phyloP scores from a whole-genome alignment of 2,888 invertebrate genomes.

The Lypha dubia region DNA sequence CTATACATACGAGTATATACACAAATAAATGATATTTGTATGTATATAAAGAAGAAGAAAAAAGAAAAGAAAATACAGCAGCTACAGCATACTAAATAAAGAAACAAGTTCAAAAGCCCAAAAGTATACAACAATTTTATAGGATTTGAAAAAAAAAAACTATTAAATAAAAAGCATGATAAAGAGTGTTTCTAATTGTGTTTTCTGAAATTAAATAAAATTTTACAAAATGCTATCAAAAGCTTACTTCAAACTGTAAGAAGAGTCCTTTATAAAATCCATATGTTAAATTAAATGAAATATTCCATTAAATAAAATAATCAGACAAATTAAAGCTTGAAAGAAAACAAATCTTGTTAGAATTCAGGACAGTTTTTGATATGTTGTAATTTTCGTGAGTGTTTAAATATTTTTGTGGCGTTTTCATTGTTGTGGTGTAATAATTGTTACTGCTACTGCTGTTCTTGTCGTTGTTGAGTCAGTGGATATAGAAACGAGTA shows the following conservation, averaged over 20 bases:
- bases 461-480: neutral
- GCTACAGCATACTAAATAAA: conserved; percentile 23
- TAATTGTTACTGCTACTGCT: too few species aligned
- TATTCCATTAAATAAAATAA: neutral
- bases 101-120: conserved; percentile 58
- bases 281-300: conserved; percentile 30
- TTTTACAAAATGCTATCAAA: neutral
- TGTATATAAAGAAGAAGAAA: conserved; percentile 28
- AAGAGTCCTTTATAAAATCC: conserved; percentile 12
- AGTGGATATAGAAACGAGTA: conserved; percentile 24
- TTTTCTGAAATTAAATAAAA: neutral
- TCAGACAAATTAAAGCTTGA: conserved; percentile 5
- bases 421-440: neutral
- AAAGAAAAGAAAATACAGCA: neutral
- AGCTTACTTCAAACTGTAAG: conserved; percentile 3
- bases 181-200: conserved; percentile 19
- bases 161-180: conserved; percentile 29
- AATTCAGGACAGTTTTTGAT: neutral
- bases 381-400: neutral
- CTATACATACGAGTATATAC: conserved; percentile 56
- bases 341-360: neutral
- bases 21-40: conserved; percentile 43
- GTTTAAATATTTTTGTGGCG: neutral
- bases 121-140: conserved; percentile 70
- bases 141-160: conserved; percentile 36